Evolutionary conservation across 2,797 vertebrate species (phyloP).

Genomic region (Momotus momota): DNA sequence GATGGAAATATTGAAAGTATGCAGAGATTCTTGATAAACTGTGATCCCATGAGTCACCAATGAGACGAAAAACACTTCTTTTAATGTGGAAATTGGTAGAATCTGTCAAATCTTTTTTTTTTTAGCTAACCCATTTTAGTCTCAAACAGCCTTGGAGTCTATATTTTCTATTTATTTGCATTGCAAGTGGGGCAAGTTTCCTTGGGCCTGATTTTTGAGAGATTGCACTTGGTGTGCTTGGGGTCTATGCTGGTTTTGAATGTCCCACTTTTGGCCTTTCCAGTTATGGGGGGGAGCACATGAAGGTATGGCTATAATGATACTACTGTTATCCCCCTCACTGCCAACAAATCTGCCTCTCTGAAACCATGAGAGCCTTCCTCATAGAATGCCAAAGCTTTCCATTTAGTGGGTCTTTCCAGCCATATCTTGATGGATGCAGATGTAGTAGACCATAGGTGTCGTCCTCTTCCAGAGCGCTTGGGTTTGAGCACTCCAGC

Average conservation of each 20-base stretch:
- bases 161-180: neutral
- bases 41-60: neutral
- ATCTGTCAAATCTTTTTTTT: neutral
- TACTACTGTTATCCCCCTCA: rapidly evolving
- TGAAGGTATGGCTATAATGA: neutral
- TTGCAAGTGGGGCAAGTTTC: neutral
- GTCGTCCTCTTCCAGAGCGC: neutral
- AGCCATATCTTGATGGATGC: rapidly evolving
- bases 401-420: neutral
- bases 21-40: neutral
- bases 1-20: neutral
- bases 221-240: neutral
- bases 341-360: neutral
- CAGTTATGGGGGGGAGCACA: rapidly evolving
- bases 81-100: neutral
- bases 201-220: neutral
- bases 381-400: neutral
- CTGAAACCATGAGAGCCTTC: neutral
- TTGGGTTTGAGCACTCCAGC: rapidly evolving
- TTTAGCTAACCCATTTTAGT: no score
- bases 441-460: neutral
- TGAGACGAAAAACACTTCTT: neutral
- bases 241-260: neutral
- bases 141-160: neutral
- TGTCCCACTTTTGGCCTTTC: neutral